Percentiles rank a stretch among this genome's conserved stretches.
Evolutionary conservation across 2,888 invertebrate species (phyloP).

Genomic region (Aspidiotus rigidus): DNA sequence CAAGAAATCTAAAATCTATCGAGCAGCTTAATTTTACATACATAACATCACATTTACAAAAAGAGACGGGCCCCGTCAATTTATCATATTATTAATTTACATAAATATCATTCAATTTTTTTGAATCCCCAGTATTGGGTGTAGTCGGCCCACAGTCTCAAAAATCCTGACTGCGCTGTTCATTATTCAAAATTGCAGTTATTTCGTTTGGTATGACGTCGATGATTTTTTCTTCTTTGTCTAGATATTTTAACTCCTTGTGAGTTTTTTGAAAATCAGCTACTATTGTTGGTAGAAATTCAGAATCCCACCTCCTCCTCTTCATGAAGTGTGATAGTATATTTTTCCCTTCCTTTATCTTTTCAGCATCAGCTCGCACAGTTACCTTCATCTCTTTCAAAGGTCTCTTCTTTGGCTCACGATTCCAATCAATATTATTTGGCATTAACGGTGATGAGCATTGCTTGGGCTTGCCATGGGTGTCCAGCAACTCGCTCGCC

Average conservation of each 20-base stretch:
- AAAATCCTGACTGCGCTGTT: not conserved
- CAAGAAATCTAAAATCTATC: no score
- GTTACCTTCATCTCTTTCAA: constrained; percentile 4
- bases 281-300: not conserved
- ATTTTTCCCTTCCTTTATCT: constrained; percentile 3
- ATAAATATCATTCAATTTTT: not conserved
- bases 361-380: not conserved
- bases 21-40: no score
- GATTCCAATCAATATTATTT: constrained; percentile 4
- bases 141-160: not conserved
- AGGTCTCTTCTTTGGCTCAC: constrained; percentile 2
- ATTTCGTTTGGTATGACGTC: not conserved
- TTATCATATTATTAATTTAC: not conserved
- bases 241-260: not conserved
- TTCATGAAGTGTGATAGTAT: constrained; percentile 2
- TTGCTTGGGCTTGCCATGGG: constrained; percentile 2
- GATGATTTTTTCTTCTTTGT: not conserved
- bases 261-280: not conserved
- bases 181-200: not conserved
- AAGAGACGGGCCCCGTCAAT: no score
- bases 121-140: not conserved
- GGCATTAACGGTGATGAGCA: constrained; percentile 2
- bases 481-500: constrained; percentile 1
- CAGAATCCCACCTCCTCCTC: not conserved
- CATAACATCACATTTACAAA: no score